Percentiles rank a stretch among this genome's conserved stretches.
phyloP scores from a whole-genome alignment of 2,113 vertebrate genomes.

The Galemys pyrenaicus region DNA sequence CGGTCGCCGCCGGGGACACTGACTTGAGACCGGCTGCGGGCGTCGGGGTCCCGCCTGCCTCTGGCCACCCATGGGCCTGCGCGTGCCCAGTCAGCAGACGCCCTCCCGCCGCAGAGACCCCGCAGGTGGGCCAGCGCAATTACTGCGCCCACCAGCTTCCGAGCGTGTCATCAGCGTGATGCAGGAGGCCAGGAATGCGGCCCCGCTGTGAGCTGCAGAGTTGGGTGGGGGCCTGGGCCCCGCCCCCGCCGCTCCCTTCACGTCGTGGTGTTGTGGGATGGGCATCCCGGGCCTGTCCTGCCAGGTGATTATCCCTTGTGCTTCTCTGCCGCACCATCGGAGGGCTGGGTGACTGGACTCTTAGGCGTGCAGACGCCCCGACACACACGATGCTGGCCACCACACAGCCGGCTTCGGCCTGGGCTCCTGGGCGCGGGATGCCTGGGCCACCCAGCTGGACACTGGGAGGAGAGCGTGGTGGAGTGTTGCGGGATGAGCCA shows the following conservation, averaged over 20 bases:
- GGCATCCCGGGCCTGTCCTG: neutral
- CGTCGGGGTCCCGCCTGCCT: neutral
- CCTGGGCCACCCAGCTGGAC: neutral
- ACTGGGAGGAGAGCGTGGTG: neutral
- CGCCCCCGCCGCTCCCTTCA: neutral
- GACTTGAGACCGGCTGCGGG: neutral
- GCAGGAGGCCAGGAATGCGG: conserved; percentile 51
- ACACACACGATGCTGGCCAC: neutral
- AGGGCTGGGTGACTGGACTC: neutral
- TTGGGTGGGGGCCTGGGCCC: neutral
- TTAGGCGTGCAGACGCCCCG: neutral
- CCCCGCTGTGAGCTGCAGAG: neutral
- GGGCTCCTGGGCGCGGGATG: neutral
- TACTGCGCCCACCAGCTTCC: neutral
- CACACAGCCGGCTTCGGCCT: neutral
- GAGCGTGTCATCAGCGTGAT: neutral
- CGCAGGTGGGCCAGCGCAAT: neutral
- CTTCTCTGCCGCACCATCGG: neutral
- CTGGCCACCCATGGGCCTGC: neutral
- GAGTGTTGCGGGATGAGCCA: too few relatives aligned
- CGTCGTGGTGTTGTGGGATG: neutral
- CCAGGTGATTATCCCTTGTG: neutral
- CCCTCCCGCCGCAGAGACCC: neutral
- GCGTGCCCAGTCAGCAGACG: neutral
- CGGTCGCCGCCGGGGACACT: neutral